A percentile compares a stretch with the other conserved stretches of the same genome.
Conservation (phyloP, 2,888 invertebrate species). For the Tanytarsus gracilentus region DNA sequence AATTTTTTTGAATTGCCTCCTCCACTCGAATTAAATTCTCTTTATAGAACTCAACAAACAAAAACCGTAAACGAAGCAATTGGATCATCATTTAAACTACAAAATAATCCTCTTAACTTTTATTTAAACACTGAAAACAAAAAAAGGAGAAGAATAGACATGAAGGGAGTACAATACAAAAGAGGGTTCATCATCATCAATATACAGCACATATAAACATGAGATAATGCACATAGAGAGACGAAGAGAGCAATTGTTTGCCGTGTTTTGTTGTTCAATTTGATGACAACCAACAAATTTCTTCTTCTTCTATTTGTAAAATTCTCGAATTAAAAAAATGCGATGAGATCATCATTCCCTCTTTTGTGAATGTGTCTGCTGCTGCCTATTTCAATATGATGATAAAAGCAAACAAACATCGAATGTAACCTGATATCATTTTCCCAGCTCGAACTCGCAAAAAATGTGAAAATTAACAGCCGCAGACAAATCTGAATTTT, state of each 20-base stretch:
- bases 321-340: conserved; percentile 13
- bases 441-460: not conserved
- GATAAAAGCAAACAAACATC: conserved; percentile 14
- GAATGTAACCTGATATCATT: conserved; percentile 22
- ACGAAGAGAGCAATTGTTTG: conserved; percentile 24
- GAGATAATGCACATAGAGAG: too few species aligned
- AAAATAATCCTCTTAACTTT: conserved; percentile 19
- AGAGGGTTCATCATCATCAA: conserved; percentile 22
- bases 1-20: too few species aligned
- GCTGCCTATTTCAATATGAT: too few species aligned
- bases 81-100: conserved; percentile 1
- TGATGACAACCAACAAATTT: conserved; percentile 9
- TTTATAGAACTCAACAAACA: too few species aligned
- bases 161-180: not conserved
- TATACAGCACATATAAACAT: too few species aligned
- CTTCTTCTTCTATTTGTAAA: conserved; percentile 24
- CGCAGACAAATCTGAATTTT: not conserved
- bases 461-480: not conserved
- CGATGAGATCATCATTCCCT: conserved; percentile 6
- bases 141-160: not conserved
- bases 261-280: not conserved
- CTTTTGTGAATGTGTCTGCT: too few species aligned
- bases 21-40: too few species aligned
- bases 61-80: too few species aligned
- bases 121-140: conserved; percentile 11